Evolutionary conservation across 2,888 invertebrate genomes (phyloP).

Genomic region (Theretra japonica): DNA sequence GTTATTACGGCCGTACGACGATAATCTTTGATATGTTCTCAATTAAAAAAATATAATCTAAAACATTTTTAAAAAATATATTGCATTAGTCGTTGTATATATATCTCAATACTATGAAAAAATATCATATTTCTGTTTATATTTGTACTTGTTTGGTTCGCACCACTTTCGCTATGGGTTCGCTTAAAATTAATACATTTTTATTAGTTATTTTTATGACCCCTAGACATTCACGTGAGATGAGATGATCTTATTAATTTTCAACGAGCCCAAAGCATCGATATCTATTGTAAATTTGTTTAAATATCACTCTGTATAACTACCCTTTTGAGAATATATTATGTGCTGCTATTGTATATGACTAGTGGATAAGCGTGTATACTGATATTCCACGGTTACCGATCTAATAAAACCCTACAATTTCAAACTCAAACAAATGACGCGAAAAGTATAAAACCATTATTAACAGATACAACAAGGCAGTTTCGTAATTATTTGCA

Average conservation of each 20-base stretch:
- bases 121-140: slow-evolving; percentile 39
- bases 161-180: slow-evolving; percentile 28
- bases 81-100: slow-evolving; percentile 78
- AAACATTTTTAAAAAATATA: slow-evolving; percentile 70
- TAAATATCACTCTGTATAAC: slow-evolving; percentile 33
- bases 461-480: not conserved
- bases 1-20: slow-evolving; percentile 40
- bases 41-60: slow-evolving; percentile 61
- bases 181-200: not conserved
- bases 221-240: not conserved
- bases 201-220: not conserved
- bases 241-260: not conserved
- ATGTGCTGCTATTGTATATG: slow-evolving; percentile 72
- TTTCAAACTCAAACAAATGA: too few relatives aligned
- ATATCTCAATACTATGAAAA: slow-evolving; percentile 62
- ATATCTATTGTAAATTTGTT: slow-evolving; percentile 41
- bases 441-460: too few relatives aligned
- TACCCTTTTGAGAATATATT: slow-evolving; percentile 62
- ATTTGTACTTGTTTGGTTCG: slow-evolving; percentile 37
- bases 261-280: slow-evolving; percentile 34
- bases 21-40: slow-evolving; percentile 71
- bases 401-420: not conserved
- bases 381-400: slow-evolving; percentile 41
- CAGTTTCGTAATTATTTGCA: not conserved
- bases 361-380: slow-evolving; percentile 68